Conservation (phyloP, 1,140 invertebrate genomes). For the Thalassaphorura encarpata region DNA sequence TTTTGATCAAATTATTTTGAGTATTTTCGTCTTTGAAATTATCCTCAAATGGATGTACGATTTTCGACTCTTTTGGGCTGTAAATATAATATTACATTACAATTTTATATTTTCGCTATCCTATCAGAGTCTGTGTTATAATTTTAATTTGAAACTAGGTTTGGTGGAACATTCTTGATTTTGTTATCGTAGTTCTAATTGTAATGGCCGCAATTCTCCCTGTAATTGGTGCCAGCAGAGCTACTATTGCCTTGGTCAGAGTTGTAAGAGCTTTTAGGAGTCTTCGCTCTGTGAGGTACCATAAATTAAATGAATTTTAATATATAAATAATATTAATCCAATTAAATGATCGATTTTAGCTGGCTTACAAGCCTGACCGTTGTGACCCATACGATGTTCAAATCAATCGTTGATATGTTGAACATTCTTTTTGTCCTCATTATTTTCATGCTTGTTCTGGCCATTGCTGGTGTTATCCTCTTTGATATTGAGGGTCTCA, state of each 20-base stretch:
- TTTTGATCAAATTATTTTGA: slow-evolving; percentile 30
- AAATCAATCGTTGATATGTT: slow-evolving; percentile 34
- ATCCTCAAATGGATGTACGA: slow-evolving; percentile 35
- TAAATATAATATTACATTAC: too few species aligned
- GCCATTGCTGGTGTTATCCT: slow-evolving; percentile 27
- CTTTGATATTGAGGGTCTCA: slow-evolving; percentile 25
- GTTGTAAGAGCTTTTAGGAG: slow-evolving; percentile 34
- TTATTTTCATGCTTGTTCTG: slow-evolving; percentile 32
- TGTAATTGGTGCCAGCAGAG: slow-evolving; percentile 4
- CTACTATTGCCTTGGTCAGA: slow-evolving; percentile 27
- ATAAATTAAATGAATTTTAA: too few species aligned
- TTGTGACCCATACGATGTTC: slow-evolving; percentile 31
- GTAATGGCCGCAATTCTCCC: slow-evolving; percentile 24
- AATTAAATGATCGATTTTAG: too few species aligned
- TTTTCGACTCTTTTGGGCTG: slow-evolving; percentile 34
- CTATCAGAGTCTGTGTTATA: too few species aligned
- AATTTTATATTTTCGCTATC: too few species aligned
- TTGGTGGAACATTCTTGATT: slow-evolving; percentile 35
- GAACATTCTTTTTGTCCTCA: slow-evolving; percentile 33
- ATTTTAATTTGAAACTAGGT: too few species aligned
- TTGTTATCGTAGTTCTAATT: slow-evolving; percentile 28
- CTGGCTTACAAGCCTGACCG: slow-evolving; percentile 5
- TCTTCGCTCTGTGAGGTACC: slow-evolving; percentile 27
- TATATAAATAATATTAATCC: too few species aligned
- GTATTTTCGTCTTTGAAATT: slow-evolving; percentile 34